Conservation (phyloP, 2,888 invertebrate species). For the Catocala fraxini region DNA sequence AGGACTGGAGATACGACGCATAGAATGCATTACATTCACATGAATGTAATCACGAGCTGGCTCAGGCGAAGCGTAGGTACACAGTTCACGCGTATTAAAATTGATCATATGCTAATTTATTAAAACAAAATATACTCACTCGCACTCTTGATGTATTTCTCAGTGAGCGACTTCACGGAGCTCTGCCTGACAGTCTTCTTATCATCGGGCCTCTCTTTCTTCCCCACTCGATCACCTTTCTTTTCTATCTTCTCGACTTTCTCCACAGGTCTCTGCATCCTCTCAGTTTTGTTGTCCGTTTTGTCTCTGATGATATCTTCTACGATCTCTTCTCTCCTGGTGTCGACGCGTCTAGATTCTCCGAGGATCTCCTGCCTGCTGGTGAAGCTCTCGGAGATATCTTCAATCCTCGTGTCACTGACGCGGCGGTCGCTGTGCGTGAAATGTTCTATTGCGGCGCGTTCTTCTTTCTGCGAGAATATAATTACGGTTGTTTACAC, state of each 20-base stretch:
- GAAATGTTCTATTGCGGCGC: slow-evolving; percentile 77
- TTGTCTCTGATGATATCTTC: slow-evolving; percentile 14
- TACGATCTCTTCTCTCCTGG: slow-evolving; percentile 33
- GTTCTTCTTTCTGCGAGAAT: slow-evolving; percentile 73
- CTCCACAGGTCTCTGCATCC: slow-evolving; percentile 39
- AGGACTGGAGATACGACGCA: too few relatives aligned
- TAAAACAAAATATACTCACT: slow-evolving; percentile 71
- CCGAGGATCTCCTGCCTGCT: slow-evolving; percentile 28
- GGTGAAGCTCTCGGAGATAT: slow-evolving; percentile 43
- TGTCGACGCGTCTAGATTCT: slow-evolving; percentile 37
- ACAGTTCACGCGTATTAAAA: too few relatives aligned
- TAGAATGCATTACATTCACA: too few relatives aligned
- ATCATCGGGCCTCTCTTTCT: slow-evolving; percentile 66
- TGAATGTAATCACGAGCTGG: too few relatives aligned
- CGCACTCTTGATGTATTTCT: slow-evolving; percentile 92
- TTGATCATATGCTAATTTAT: not conserved
- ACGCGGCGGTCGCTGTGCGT: slow-evolving; percentile 73
- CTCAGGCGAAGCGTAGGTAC: too few relatives aligned
- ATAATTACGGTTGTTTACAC: not conserved
- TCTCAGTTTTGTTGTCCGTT: slow-evolving; percentile 38
- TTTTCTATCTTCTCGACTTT: slow-evolving; percentile 56
- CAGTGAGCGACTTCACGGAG: slow-evolving; percentile 93
- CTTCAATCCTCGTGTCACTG: slow-evolving; percentile 58
- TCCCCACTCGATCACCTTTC: slow-evolving; percentile 59
- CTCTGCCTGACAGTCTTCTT: slow-evolving; percentile 89